Evolutionary conservation across 2,113 vertebrate species (phyloP), one percentile per base, ranked within the genome.

Genomic region (Dissostichus mawsoni): DNA sequence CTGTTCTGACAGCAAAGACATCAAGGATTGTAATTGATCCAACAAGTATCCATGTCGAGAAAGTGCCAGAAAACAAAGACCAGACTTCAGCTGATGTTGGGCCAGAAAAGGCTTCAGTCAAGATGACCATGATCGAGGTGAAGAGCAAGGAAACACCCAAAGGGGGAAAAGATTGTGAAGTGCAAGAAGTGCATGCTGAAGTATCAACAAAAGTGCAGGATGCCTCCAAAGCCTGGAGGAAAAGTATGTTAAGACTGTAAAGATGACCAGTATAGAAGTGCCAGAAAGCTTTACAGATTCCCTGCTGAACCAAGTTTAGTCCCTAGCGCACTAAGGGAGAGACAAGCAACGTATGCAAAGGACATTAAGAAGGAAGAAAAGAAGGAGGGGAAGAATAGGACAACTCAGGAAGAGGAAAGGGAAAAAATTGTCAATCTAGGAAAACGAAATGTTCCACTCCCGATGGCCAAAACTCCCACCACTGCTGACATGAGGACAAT

Each of bases 401-500:
- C 12, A 0, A n/a, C 23, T 65, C 57, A 68, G 44, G 47, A 29
- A 45, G 13, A 47, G 14, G 0, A 51, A 55, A 53, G 2, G 36
- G 67, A 76, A 78, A 80, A 16, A 3, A 33, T 9, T 1, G 50
- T 23, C 51, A 48, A 2, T 5, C n/a, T n/a, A 11, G 78, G 76
- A 33, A 11, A 5, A 0, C 51, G 17, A 67, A 58, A 52, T 53
- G 45, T 72, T 29, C 5, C 13, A 5, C 29, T 53, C 11, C 62
- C 45, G 29, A 20, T 0, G 16, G 12, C 4, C 11, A 50, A 1
- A 3, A 74, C 20, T 47, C 12, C 50, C 1, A 14, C 36, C 25
- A 13, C 48, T 8, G 53, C n/a, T 13, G 64, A 2, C 67, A 13
- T 29, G 14, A 71, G 0, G 17, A 48, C 44, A n/a, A 3, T 9